Conservation (phyloP, 2,888 invertebrate species). For the Acleris laterana region DNA sequence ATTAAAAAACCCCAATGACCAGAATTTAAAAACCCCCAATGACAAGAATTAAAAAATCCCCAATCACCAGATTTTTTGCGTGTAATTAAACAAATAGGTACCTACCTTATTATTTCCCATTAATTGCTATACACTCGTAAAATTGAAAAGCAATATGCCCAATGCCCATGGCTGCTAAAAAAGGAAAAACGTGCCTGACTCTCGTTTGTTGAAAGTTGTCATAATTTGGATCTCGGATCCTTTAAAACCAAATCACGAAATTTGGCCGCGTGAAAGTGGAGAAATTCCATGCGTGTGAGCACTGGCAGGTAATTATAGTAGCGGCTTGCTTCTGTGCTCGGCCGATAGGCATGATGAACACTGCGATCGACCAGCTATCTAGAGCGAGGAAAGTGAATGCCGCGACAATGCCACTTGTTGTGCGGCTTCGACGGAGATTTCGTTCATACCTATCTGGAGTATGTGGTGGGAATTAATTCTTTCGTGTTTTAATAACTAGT, state of each 20-base stretch:
- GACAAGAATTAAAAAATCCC: too few species aligned
- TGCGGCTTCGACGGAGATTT: background rate
- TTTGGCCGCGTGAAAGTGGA: slow-evolving; percentile 49
- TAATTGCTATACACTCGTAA: too few species aligned
- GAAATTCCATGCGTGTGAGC: slow-evolving; percentile 46
- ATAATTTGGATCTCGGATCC: slow-evolving; percentile 8
- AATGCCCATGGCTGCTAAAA: too few species aligned
- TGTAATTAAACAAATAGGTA: too few species aligned
- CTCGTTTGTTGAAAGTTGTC: background rate
- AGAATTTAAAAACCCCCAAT: too few species aligned
- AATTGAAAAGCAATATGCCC: too few species aligned
- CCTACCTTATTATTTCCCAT: too few species aligned
- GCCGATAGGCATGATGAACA: slow-evolving; percentile 39
- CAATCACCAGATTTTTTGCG: too few species aligned
- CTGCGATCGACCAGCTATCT: slow-evolving; percentile 44
- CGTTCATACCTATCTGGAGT: background rate
- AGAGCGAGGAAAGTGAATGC: slow-evolving; percentile 31
- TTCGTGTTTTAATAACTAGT: too few species aligned
- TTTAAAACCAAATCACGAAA: slow-evolving; percentile 35
- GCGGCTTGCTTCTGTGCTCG: slow-evolving; percentile 37
- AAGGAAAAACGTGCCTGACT: too few species aligned
- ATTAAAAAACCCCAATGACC: too few species aligned
- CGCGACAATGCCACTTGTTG: slow-evolving; percentile 14
- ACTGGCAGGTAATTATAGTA: slow-evolving; percentile 54
- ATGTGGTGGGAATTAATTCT: too few species aligned